Conservation (phyloP, 2,113 vertebrate genomes). For the Pangasianodon hypophthalmus region DNA sequence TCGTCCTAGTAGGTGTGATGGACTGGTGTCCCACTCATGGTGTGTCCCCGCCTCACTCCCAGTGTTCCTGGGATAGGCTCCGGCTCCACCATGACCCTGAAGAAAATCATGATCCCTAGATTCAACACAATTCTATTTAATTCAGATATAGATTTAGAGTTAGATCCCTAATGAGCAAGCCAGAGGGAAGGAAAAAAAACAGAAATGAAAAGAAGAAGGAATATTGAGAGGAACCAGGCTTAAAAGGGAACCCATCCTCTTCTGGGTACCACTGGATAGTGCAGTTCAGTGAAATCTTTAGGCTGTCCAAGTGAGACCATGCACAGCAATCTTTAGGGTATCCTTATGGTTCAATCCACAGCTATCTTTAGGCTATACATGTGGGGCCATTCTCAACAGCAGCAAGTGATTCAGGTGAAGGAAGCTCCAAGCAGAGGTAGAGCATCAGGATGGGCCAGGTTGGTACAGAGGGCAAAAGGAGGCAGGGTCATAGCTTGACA, state of each 20-base stretch:
- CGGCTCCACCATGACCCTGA: neutral
- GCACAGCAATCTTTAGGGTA: neutral
- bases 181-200: neutral
- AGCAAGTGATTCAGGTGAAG: neutral
- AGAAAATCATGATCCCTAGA: neutral
- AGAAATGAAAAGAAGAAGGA: neutral
- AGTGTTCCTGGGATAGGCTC: neutral
- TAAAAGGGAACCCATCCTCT: too few species aligned
- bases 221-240: neutral
- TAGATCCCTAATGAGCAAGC: neutral
- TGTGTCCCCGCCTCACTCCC: neutral
- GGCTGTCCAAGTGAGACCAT: neutral
- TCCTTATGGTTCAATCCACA: neutral
- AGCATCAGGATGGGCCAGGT: neutral
- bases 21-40: neutral
- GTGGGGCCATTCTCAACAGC: neutral
- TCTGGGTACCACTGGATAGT: neutral
- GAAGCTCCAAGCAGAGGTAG: neutral
- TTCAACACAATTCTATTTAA: neutral
- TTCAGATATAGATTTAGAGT: neutral
- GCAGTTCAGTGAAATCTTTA: neutral
- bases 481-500: neutral
- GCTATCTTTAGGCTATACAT: neutral
- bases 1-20: neutral
- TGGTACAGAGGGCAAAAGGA: neutral